Conservation (phyloP, 2,888 invertebrate genomes). For the Clitarchus hookeri region DNA sequence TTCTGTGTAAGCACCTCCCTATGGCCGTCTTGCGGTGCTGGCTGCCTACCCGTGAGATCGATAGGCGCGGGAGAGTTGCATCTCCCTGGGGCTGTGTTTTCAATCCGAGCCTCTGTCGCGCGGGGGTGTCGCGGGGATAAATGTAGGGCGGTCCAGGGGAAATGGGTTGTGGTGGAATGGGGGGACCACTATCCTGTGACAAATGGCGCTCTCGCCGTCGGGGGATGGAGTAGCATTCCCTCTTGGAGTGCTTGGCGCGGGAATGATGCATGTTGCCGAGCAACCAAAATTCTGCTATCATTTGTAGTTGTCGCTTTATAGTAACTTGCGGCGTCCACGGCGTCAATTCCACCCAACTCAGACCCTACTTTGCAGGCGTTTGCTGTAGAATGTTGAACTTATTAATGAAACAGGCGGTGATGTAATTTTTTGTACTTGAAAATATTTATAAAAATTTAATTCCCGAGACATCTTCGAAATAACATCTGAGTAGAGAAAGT, state of each 20-base stretch:
- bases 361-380: too few species aligned
- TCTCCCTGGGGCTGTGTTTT: neutral
- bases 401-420: too few species aligned
- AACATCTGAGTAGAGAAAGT: too few species aligned
- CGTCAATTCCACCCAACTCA: too few species aligned
- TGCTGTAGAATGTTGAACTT: too few species aligned
- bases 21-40: neutral
- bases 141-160: neutral
- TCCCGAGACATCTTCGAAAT: too few species aligned
- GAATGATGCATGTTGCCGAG: neutral
- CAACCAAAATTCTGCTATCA: neutral
- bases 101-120: neutral
- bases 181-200: neutral
- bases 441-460: too few species aligned
- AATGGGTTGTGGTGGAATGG: too few species aligned
- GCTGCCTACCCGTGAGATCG: neutral
- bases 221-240: neutral
- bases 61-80: neutral
- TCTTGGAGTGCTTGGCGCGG: neutral
- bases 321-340: too few species aligned
- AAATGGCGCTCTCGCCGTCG: slow-evolving; percentile 14
- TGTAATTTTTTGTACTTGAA: too few species aligned
- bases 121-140: neutral
- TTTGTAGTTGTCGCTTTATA: neutral
- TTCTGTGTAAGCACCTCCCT: neutral